A percentile compares a stretch with the other conserved stretches of the same genome.
Evolutionary conservation across 2,888 invertebrate species (phyloP).

Genomic region (Himalopsyche anomala): DNA sequence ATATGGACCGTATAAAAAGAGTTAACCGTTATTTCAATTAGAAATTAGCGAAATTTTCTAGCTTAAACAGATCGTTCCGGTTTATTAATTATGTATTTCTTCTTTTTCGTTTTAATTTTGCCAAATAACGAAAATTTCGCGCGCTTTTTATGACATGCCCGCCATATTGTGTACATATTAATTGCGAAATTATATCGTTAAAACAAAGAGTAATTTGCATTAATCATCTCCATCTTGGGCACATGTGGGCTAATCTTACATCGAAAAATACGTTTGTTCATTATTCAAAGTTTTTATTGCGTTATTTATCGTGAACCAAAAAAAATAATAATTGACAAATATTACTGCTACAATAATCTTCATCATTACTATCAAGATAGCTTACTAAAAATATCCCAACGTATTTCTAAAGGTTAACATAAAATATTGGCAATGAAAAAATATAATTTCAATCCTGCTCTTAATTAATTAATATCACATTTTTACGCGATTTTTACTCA

Average conservation of each 20-base stretch:
- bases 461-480: too few species aligned
- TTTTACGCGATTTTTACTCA: too few species aligned
- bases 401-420: too few species aligned
- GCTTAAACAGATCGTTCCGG: not conserved
- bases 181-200: slow-evolving; percentile 16
- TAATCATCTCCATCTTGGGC: slow-evolving; percentile 10
- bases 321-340: too few species aligned
- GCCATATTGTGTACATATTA: slow-evolving; percentile 27
- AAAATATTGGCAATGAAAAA: too few species aligned
- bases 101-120: not conserved
- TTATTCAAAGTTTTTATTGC: not conserved
- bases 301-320: not conserved
- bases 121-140: not conserved
- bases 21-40: not conserved
- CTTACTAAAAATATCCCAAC: too few species aligned
- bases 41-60: not conserved
- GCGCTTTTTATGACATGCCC: not conserved
- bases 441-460: too few species aligned
- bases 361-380: too few species aligned
- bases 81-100: slow-evolving; percentile 30
- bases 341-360: too few species aligned
- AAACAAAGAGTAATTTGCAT: slow-evolving; percentile 18
- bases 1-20: slow-evolving; percentile 6
- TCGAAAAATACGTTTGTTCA: not conserved
- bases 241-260: slow-evolving; percentile 21